These are phyloP conservation scores for Axea sp. DNA, from an alignment of 2,888 invertebrate genomes.

Conservation along the genomic window DNA sequence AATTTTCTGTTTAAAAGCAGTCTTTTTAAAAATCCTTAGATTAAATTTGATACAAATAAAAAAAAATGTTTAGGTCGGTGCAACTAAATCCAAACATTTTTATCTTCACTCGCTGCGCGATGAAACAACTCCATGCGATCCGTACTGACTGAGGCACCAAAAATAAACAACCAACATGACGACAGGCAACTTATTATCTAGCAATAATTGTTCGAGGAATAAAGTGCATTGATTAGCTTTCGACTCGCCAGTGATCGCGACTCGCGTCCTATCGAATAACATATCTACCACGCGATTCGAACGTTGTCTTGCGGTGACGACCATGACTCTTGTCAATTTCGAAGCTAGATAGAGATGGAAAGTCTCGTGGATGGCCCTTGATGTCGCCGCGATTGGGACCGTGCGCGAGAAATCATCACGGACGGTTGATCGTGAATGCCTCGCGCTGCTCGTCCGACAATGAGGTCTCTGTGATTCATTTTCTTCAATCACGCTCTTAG, in stretches of 20 bases:
- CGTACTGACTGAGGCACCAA: no score
- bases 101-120: no score
- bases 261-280: constrained; percentile 30
- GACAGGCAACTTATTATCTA: constrained; percentile 39
- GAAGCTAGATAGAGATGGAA: constrained; percentile 31
- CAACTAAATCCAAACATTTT: no score
- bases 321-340: constrained; percentile 57
- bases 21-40: no score
- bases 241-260: constrained; percentile 22
- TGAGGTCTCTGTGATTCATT: constrained; percentile 23
- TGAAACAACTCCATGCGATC: no score
- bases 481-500: constrained; percentile 22
- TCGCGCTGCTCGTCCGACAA: constrained; percentile 30
- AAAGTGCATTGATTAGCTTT: constrained; percentile 48
- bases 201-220: constrained; percentile 21
- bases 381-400: constrained; percentile 57
- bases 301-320: constrained; percentile 30
- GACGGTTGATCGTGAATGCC: constrained; percentile 36
- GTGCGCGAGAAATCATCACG: constrained; percentile 54
- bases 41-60: no score
- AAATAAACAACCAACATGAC: constrained; percentile 22
- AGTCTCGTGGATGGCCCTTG: constrained; percentile 46
- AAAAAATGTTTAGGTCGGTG: no score
- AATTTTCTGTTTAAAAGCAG: no score
- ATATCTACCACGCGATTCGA: constrained; percentile 49